These are phyloP conservation scores for Catharus ustulatus DNA, from an alignment of 2,797 vertebrate genomes.

Conservation along the genomic window DNA sequence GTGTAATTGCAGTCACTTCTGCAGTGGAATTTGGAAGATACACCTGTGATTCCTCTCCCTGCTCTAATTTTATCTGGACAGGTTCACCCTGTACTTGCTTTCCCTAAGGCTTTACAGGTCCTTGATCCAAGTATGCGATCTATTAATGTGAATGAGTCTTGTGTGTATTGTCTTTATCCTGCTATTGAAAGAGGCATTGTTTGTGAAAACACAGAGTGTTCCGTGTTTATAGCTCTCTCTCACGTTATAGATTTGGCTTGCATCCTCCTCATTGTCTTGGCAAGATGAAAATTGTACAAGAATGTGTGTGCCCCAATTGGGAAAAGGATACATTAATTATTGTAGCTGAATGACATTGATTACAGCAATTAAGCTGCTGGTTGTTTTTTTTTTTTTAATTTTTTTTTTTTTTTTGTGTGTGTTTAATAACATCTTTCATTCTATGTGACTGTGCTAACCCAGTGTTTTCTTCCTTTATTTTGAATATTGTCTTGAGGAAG, in stretches of 20 bases:
- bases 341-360: conserved; percentile 30
- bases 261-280: conserved; percentile 33
- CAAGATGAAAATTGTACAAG: conserved; percentile 44
- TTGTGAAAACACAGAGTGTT: conserved; percentile 15
- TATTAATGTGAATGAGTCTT: not conserved
- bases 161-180: conserved; percentile 42
- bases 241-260: conserved; percentile 57
- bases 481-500: not conserved
- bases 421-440: not conserved
- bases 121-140: conserved; percentile 12
- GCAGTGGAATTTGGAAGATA: not conserved
- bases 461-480: not conserved
- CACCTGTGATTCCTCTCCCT: not conserved
- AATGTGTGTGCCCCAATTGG: not conserved
- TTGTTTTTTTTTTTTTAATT: not conserved
- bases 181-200: conserved; percentile 27
- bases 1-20: not conserved
- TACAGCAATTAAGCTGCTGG: conserved; percentile 11
- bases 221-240: not conserved
- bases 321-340: conserved; percentile 35
- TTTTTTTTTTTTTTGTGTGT: not conserved
- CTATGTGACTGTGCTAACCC: not conserved
- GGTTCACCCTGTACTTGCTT: not conserved
- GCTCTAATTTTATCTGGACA: not conserved
- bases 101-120: not conserved